Evolutionary conservation across 2,888 invertebrate species (phyloP), one percentile per base, ranked within the genome.

Genomic region (Agrilus cyanescens): DNA sequence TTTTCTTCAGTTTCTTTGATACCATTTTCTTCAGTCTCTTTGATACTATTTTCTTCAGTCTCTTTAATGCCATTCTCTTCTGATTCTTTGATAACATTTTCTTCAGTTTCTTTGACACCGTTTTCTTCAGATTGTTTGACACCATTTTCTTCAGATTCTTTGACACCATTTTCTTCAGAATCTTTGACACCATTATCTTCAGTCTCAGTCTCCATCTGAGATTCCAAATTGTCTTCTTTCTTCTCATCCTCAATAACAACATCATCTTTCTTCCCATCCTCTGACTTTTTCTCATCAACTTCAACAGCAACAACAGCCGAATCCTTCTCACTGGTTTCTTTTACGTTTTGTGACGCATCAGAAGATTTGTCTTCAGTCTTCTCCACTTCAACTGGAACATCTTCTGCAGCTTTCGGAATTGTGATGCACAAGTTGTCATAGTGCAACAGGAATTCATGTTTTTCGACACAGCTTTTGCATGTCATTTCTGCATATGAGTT

Each of bases 401-500:
- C 46, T 45, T 52, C 46, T n/a, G 16, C 38, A 16, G 45, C 43
- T 38, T 47, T 52, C 12, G 38, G 10, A 10, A 25, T 42, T 13
- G 50, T 50, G 31, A 61, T 52, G 37, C 70, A 65, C 39, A 75
- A 56, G 1, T 68, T 68, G 46, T 75, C 72, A 58, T 90, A 90
- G 57, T 78, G 73, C 62, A 79, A 73, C 13, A 91, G 66, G 60
- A 91, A 89, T 8, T 75, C 70, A 66, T 85, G 78, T 43, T 75
- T 73, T n/a, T 74, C 70, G 75, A 88, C 82, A 58, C 93, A 94
- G 3, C 56, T 61, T 40, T 75, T 76, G 62, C 93, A 94, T 40
- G 87, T 76, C 81, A 93, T 83, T 71, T 94, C 93, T 40, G 77
- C 73, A 60, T 80, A 87, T 35, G 75, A 73, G 20, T 73, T 74